Evolutionary conservation across 1,140 invertebrate genomes (phyloP).

Genomic region (Augochlora pura): DNA sequence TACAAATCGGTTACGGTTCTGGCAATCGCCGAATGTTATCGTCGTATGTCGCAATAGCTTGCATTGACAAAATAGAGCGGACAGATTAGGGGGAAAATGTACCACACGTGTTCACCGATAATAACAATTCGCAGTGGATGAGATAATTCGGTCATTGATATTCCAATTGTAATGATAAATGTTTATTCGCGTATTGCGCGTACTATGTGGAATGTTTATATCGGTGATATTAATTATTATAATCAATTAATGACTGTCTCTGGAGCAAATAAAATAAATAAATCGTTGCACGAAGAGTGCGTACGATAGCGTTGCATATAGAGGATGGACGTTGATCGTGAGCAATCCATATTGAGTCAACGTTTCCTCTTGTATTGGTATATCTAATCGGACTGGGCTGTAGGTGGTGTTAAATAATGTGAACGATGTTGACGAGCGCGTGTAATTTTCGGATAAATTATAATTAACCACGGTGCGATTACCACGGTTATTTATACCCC

Average conservation of each 20-base stretch:
- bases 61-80: constrained; percentile 1
- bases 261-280: neutral
- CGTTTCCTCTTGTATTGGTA: constrained; percentile 38
- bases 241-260: too few species aligned
- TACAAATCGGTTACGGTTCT: neutral
- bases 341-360: constrained; percentile 42
- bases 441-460: neutral
- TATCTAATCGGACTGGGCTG: constrained; percentile 35
- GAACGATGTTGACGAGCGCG: constrained; percentile 20
- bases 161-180: neutral
- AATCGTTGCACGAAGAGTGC: constrained; percentile 26
- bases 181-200: neutral
- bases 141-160: constrained; percentile 37
- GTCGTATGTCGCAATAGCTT: constrained; percentile 8
- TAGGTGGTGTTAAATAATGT: constrained; percentile 29
- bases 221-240: too few species aligned
- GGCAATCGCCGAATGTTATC: constrained; percentile 19
- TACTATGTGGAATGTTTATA: too few species aligned
- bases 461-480: constrained; percentile 5
- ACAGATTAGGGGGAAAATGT: neutral
- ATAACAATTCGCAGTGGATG: neutral
- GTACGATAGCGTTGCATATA: constrained; percentile 35
- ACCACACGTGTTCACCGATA: constrained; percentile 7
- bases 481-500: neutral
- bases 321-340: constrained; percentile 44